Conservation (phyloP, 1,140 invertebrate species). For the Zeugodacus cucurbitae region DNA sequence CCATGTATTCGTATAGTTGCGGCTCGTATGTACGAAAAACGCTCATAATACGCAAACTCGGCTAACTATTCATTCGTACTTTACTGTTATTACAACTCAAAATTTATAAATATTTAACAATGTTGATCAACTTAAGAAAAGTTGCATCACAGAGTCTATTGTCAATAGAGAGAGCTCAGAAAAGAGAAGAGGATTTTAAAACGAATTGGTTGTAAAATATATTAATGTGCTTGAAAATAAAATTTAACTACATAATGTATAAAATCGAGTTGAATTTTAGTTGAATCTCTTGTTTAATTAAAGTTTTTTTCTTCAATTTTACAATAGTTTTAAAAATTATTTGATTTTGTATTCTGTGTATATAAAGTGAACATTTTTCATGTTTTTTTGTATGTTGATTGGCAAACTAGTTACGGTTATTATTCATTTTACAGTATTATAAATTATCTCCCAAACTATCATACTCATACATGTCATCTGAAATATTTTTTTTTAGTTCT, state of each 20-base stretch:
- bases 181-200: conserved; percentile 65
- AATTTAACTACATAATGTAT: conserved; percentile 40
- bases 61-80: not conserved
- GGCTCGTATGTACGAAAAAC: not conserved
- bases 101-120: not conserved
- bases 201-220: conserved; percentile 57
- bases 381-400: conserved; percentile 15
- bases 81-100: not conserved
- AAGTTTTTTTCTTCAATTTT: not conserved
- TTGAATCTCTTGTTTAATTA: not conserved
- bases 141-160: not conserved
- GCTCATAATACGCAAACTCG: not conserved
- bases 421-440: not conserved
- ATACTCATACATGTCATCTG: not conserved
- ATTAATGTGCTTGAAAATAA: conserved; percentile 16
- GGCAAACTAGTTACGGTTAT: not conserved
- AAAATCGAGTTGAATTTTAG: not conserved
- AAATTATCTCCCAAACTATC: not conserved
- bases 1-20: not conserved
- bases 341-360: not conserved
- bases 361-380: not conserved
- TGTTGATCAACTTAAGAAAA: not conserved
- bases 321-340: not conserved
- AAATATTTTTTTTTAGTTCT: not conserved
- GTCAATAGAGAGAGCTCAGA: conserved; percentile 48